Evolutionary conservation across 1,140 invertebrate genomes (phyloP).

Genomic region (Bombus breviceps): DNA sequence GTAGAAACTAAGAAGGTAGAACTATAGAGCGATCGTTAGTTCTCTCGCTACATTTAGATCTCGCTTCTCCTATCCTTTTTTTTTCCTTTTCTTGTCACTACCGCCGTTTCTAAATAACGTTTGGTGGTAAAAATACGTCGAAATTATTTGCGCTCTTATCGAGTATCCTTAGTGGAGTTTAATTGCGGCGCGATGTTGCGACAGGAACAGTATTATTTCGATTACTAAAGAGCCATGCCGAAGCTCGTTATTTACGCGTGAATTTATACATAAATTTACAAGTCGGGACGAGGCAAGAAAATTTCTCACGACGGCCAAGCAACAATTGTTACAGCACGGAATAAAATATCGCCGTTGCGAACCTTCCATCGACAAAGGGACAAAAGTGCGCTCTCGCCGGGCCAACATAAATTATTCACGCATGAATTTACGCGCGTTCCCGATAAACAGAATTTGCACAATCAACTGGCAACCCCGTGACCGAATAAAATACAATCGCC

Average conservation of each 20-base stretch:
- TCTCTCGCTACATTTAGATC: neutral
- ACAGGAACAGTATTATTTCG: constrained; percentile 22
- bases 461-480: constrained; percentile 21
- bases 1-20: neutral
- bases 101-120: neutral
- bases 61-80: neutral
- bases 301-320: constrained; percentile 3
- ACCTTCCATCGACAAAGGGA: constrained; percentile 34
- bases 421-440: constrained; percentile 34
- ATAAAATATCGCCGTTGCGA: constrained; percentile 25
- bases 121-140: neutral
- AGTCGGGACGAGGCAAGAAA: neutral
- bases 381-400: constrained; percentile 12
- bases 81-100: no score
- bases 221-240: constrained; percentile 15
- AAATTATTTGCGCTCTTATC: constrained; percentile 37
- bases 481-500: constrained; percentile 22
- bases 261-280: constrained; percentile 48
- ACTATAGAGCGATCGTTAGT: neutral
- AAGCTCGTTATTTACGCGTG: constrained; percentile 25
- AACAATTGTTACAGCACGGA: constrained; percentile 26
- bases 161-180: constrained; percentile 18
- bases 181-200: neutral
- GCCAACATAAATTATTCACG: constrained; percentile 44
- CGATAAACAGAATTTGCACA: constrained; percentile 45